Conservation (phyloP, 2,888 invertebrate species). For the Parapristionchus giblindavisi region DNA sequence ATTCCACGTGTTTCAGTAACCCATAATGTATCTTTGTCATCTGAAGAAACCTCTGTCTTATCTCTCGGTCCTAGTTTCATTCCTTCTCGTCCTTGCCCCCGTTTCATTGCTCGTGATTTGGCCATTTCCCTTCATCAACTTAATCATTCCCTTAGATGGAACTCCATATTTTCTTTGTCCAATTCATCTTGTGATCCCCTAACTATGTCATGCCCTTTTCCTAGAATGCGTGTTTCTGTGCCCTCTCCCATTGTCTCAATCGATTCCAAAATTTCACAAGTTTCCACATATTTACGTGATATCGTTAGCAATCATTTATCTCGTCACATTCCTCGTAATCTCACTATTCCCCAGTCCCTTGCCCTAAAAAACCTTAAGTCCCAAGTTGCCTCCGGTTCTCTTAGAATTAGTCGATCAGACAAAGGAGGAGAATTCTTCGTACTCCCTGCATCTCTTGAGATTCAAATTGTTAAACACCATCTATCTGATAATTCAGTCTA, state of each 20-base stretch:
- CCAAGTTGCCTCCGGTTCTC: background rate
- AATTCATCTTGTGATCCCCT: background rate
- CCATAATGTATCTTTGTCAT: background rate
- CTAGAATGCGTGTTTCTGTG: background rate
- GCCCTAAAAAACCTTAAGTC: background rate
- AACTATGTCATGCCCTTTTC: background rate
- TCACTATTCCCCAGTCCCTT: background rate
- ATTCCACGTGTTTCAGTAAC: background rate
- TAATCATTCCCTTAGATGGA: background rate
- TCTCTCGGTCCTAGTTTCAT: background rate
- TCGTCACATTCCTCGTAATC: too few species aligned
- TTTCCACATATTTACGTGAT: background rate
- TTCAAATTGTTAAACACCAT: background rate
- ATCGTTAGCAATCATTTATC: background rate
- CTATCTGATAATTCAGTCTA: slow-evolving; percentile 10
- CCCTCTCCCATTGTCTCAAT: background rate
- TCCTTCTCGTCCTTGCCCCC: background rate
- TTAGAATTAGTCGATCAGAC: slow-evolving; percentile 11
- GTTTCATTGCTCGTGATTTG: background rate
- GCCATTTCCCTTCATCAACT: slow-evolving; percentile 1
- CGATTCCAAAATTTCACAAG: background rate
- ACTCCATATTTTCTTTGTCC: background rate
- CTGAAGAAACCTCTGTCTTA: background rate
- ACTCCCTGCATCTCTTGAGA: background rate
- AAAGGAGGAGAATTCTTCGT: slow-evolving; percentile 36